A percentile compares a stretch with the other conserved stretches of the same genome.
Evolutionary conservation across 2,113 vertebrate genomes (phyloP).

Genomic region (Sinocyclocheilus anophthalmus): DNA sequence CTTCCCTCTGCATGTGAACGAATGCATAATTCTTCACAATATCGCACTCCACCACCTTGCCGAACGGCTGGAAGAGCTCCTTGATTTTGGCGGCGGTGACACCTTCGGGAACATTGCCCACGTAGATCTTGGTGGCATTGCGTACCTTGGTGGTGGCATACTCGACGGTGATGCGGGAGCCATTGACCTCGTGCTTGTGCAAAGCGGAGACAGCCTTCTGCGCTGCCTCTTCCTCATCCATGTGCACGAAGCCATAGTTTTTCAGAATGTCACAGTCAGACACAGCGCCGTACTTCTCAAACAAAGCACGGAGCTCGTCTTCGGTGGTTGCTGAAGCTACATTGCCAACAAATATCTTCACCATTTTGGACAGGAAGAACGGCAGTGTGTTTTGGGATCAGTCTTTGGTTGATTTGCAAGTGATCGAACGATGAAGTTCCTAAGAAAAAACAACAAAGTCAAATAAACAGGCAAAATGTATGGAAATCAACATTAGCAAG

Average conservation of each 20-base stretch:
- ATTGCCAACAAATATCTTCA: constrained; percentile 76
- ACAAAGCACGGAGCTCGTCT: constrained; percentile 68
- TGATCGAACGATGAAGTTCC: neutral
- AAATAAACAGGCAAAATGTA: neutral
- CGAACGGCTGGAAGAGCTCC: constrained; percentile 73
- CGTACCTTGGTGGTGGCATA: constrained; percentile 76
- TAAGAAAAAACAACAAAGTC: neutral
- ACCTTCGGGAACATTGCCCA: constrained; percentile 74
- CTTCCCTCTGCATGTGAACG: constrained; percentile 76
- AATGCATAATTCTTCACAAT: constrained; percentile 77
- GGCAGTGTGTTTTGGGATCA: neutral
- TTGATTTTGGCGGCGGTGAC: constrained; percentile 70
- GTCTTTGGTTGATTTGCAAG: constrained; percentile 29
- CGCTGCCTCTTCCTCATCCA: constrained; percentile 73
- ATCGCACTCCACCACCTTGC: constrained; percentile 75
- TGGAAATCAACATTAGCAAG: neutral
- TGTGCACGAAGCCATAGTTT: constrained; percentile 77
- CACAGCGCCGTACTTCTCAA: constrained; percentile 72
- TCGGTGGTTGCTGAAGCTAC: constrained; percentile 68
- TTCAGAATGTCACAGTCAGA: constrained; percentile 75
- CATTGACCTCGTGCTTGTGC: constrained; percentile 72
- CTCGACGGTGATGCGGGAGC: constrained; percentile 72
- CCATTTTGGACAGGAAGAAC: constrained; percentile 61
- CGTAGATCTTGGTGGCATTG: constrained; percentile 76
- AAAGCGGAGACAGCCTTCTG: constrained; percentile 69